These are phyloP conservation scores for Xenus cinereus DNA, from an alignment of 2,113 vertebrate genomes.

Conservation along the genomic window DNA sequence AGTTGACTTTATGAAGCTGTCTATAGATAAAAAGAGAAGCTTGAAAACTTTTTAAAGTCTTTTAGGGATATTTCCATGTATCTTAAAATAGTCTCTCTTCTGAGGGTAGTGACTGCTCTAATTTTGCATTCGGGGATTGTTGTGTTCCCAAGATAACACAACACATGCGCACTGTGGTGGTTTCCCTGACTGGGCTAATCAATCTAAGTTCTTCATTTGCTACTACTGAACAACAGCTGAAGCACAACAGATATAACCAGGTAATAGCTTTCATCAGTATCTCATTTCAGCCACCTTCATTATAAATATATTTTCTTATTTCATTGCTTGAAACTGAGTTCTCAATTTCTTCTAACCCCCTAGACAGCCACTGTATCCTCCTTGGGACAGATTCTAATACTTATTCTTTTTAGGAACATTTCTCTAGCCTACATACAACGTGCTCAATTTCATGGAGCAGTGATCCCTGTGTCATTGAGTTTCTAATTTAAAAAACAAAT, in stretches of 20 bases:
- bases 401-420: neutral
- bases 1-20: neutral
- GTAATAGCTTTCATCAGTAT: neutral
- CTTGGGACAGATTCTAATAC: neutral
- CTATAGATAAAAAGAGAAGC: neutral
- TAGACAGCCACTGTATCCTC: neutral
- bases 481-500: slow-evolving; percentile 29
- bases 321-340: neutral
- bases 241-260: neutral
- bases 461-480: slow-evolving; percentile 21
- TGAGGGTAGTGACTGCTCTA: neutral
- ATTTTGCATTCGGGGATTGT: neutral
- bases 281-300: neutral
- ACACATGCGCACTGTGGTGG: neutral
- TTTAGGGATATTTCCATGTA: neutral
- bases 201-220: neutral
- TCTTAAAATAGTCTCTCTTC: slow-evolving; percentile 1
- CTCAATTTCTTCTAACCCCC: neutral
- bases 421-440: neutral
- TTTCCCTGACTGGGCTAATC: neutral
- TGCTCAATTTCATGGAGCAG: slow-evolving; percentile 52
- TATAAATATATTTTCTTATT: neutral
- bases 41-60: neutral
- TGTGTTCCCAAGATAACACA: neutral
- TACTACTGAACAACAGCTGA: neutral